A percentile compares a stretch with the other conserved stretches of the same genome.
These are phyloP conservation scores for Alaudala cheleensis DNA, from an alignment of 2,113 vertebrate genomes.

Conservation along the genomic window DNA sequence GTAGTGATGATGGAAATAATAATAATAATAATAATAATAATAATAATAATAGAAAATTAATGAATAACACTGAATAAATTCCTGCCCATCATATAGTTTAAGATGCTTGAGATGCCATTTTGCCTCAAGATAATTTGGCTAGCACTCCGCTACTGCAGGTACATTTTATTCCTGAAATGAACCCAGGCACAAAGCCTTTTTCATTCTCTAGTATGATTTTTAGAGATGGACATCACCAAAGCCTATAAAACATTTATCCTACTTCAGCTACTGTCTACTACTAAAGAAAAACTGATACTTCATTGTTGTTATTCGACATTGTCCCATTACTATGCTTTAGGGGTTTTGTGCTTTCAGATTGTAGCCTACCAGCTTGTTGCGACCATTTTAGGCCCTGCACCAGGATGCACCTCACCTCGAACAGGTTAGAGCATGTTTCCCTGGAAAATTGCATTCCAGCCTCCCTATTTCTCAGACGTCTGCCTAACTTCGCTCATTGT, in stretches of 20 bases:
- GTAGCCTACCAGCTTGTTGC: rapidly evolving
- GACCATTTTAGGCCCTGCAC: rapidly evolving
- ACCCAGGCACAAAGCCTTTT: not conserved
- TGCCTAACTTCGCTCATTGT: not conserved
- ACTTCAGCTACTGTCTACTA: not conserved
- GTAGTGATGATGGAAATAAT: not conserved
- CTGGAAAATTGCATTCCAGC: not conserved
- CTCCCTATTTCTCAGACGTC: not conserved
- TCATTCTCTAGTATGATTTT: not conserved
- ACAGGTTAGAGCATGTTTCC: not conserved
- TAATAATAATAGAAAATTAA: too few relatives aligned
- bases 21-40: too few relatives aligned
- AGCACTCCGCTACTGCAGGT: not conserved
- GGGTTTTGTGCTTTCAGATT: not conserved
- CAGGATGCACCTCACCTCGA: not conserved
- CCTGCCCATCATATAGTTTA: not conserved
- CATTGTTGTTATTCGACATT: not conserved
- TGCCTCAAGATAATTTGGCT: not conserved
- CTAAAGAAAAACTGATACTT: not conserved
- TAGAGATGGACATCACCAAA: not conserved
- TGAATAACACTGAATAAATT: not conserved
- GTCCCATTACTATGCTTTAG: rapidly evolving
- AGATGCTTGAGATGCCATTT: not conserved
- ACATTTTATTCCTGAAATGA: not conserved
- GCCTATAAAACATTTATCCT: not conserved